Evolutionary conservation across 2,113 vertebrate species (phyloP), one percentile per base, ranked within the genome.

Genomic region (Solea solea): DNA sequence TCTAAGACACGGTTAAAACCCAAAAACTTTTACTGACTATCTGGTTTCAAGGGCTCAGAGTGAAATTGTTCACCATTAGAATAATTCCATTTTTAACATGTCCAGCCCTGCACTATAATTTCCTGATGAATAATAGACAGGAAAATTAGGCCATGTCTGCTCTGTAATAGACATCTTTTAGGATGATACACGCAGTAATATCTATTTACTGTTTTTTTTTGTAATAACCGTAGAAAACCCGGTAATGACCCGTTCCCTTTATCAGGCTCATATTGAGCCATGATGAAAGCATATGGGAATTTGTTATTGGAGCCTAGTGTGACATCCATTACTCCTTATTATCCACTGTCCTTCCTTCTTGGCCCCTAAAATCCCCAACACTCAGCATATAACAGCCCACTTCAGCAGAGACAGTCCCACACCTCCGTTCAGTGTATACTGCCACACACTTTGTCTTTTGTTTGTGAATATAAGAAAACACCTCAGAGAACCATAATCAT

Each of bases 231-330:
- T 60, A 66, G 74, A 77, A 78, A 82, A 80, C 80, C 76, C 72
- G 76, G 82, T 91, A 92, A 91, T 90, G 82, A 90, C 81, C 83
- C 76, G 68, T 83, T 92, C 89, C 91, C 87, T 92, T 92, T 89
- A 94, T 94, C 92, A 92, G 89, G 69, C 76, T 90, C 71, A 78
- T 80, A 86, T 90, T 27, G 56, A 90, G 83, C 74, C 69, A 72
- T 85, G 91, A 93, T 94, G 90, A 93, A 93, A 93, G 91, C 91
- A 81, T 75, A 72, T 86, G 81, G 80, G 88, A 89, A 86, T 90
- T 85, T 88, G 73, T 86, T 86, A 89, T 82, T 83, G 86, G 71
- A 80, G 84, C 78, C 81, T 81, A 82, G 81, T 86, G 81, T 88
- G 86, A 90, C 86, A 87, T 83, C 88, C 87, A 82, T 89, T 90